Evolutionary conservation across 2,113 vertebrate genomes (phyloP).

Genomic region (Tautogolabrus adspersus): DNA sequence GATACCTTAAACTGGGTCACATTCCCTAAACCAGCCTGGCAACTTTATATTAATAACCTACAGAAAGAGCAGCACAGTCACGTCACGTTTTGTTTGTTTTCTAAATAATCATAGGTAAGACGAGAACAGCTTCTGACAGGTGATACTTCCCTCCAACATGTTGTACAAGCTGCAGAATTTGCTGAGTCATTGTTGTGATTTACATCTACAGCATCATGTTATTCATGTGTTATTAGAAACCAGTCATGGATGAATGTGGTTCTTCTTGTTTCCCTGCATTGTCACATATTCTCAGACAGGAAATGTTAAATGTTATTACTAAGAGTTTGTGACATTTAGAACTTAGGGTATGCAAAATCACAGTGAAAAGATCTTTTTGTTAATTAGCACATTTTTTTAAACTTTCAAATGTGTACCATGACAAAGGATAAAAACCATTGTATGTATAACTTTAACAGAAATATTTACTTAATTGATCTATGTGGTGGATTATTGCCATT

Average conservation of each 20-base stretch:
- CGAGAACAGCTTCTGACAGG: neutral
- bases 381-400: too few relatives aligned
- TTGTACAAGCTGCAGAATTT: neutral
- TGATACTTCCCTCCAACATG: neutral
- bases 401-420: too few relatives aligned
- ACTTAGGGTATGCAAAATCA: too few relatives aligned
- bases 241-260: neutral
- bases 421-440: too few relatives aligned
- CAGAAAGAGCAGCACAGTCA: neutral
- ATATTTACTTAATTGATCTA: too few relatives aligned
- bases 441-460: too few relatives aligned
- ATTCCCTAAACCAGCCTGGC: constrained; percentile 14
- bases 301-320: rapidly evolving
- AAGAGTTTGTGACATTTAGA: neutral
- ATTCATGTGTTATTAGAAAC: neutral
- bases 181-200: neutral
- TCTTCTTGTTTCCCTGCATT: neutral
- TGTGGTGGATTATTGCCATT: too few relatives aligned
- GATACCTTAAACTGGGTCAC: neutral
- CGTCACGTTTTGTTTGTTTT: neutral
- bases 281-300: too few relatives aligned
- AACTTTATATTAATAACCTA: neutral
- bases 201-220: neutral
- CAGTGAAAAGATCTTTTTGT: too few relatives aligned
- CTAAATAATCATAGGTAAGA: neutral